Conservation (phyloP, 2,797 vertebrate genomes). For the Poecilia velifera region DNA sequence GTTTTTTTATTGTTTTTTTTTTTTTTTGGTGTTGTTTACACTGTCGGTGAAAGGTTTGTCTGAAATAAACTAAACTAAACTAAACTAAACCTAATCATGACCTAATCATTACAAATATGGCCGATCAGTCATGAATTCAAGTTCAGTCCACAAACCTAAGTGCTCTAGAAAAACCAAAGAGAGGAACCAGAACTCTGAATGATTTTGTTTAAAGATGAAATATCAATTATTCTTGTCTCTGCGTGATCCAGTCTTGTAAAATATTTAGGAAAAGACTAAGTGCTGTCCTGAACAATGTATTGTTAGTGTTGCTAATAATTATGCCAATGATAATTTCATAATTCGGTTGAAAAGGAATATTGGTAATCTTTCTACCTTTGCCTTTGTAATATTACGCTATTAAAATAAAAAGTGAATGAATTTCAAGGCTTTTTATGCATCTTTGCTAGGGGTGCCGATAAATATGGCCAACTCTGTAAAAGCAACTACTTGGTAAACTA, state of each 20-base stretch:
- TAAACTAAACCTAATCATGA: background rate
- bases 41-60: no score
- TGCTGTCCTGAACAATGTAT: background rate
- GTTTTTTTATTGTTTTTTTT: no score
- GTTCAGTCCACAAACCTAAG: background rate
- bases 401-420: background rate
- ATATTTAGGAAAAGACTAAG: background rate
- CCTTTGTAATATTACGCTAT: background rate
- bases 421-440: background rate
- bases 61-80: no score
- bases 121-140: background rate
- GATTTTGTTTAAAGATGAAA: background rate
- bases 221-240: background rate
- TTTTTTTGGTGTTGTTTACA: no score
- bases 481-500: background rate
- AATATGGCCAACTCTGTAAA: background rate
- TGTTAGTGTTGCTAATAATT: background rate
- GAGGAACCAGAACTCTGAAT: background rate
- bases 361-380: background rate
- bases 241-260: background rate
- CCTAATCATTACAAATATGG: background rate
- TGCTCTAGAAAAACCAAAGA: background rate
- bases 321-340: background rate
- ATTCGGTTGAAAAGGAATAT: background rate
- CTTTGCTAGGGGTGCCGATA: background rate